These are phyloP conservation scores for Myotis vivesi DNA, from an alignment of 2,797 vertebrate species.

Conservation along the genomic window DNA sequence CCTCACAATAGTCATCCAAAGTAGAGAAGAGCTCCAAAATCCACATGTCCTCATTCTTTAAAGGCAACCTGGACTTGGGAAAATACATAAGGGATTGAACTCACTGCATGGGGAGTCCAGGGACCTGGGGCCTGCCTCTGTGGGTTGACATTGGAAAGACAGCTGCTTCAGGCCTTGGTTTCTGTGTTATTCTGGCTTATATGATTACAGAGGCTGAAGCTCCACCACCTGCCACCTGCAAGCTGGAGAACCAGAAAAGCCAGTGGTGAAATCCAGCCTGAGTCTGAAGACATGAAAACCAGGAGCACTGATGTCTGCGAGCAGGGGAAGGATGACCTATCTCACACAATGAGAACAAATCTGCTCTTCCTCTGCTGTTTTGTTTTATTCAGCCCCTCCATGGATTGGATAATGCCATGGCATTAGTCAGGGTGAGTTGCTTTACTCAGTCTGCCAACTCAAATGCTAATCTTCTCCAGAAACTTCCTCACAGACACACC, in stretches of 20 bases:
- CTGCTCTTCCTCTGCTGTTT: not conserved
- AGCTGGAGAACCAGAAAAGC: not conserved
- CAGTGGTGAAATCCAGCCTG: not conserved
- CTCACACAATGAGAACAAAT: not conserved
- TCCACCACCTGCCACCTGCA: not conserved
- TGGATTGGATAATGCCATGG: not conserved
- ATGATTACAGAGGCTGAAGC: not conserved
- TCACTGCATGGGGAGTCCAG: not conserved
- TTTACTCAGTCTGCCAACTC: not conserved
- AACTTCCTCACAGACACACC: not conserved
- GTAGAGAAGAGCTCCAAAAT: not conserved
- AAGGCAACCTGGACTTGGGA: not conserved
- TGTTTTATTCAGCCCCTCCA: not conserved
- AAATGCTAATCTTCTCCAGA: not conserved
- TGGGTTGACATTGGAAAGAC: not conserved
- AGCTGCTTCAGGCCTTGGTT: not conserved
- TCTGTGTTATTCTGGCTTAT: not conserved
- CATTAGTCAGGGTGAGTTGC: not conserved
- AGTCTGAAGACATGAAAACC: not conserved
- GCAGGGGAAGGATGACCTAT: not conserved
- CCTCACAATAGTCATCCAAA: no score
- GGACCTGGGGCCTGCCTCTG: not conserved
- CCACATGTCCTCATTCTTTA: not conserved
- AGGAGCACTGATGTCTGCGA: not conserved
- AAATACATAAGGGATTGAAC: not conserved